Base-by-base conservation (phyloP, 2,888 invertebrate species). In the Baccha elongata region DNA sequence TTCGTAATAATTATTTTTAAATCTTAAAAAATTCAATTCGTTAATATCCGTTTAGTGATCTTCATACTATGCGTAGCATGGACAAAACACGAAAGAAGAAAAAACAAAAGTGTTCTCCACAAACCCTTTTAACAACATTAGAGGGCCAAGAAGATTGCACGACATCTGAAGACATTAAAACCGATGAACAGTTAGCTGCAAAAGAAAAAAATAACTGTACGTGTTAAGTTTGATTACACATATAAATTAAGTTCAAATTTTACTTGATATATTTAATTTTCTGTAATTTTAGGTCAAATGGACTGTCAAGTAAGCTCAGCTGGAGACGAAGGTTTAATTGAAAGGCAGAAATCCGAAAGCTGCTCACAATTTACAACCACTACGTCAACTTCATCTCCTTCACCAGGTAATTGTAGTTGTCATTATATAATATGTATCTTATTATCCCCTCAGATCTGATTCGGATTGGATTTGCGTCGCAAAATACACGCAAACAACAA, bases 71-170 rank as follows among this genome's bases (percentile, higher is more conserved):
- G 64, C 87, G 90, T 2, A 88, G 86, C 60, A 90, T 90, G 85
- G 90, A 90, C 10, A 90, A 90, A 69, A 85, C 87, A 1, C 87
- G 90, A 21, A 89, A 89, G 80, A 89, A 89, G 86, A 89, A 90
- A 86, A 89, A 89, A 76, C 79, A 85, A 7, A 90, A 90, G 40
- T 86, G 86, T 29, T 58, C 85, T 0, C 48, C 62, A 6, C 84
- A 78, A 48, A 26, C 84, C 37, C 13, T 17, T 15, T 6, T 79
- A 13, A 87, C 86, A 72, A 72, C 55, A 10, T 46, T 85, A 1
- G 87, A 87, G 79, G 81, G 65, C 26, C 86, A 85, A 67, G 87
- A 87, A 21, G 86, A 87, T 72, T 60, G 48, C 29, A 52, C 84
- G n/a, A 85, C 85, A 23, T 53, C 75, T 52, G 50, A 81, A 60